phyloP scores from a whole-genome alignment of 2,113 vertebrate species.

The Delphinus delphis region DNA sequence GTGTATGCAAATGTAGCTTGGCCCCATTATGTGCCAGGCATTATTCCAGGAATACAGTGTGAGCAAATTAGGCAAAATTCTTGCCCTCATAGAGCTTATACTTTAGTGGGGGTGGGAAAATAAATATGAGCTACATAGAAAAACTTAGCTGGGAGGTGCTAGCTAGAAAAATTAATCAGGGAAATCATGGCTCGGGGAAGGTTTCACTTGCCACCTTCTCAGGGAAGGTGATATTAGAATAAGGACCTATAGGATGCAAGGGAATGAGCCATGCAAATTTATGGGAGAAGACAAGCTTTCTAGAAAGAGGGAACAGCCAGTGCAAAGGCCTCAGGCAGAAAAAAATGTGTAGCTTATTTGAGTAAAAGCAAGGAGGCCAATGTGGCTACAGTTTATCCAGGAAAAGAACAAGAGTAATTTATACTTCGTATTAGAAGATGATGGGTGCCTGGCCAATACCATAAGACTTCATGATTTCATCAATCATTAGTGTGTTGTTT shows the following conservation, averaged over 20 bases:
- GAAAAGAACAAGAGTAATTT: not conserved
- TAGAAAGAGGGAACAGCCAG: not conserved
- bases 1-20: not conserved
- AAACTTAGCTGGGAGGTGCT: not conserved
- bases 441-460: not conserved
- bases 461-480: not conserved
- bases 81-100: not conserved
- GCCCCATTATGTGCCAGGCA: not conserved
- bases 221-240: not conserved
- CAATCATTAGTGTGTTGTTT: not conserved
- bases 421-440: not conserved
- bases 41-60: not conserved
- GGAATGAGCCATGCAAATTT: not conserved
- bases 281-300: not conserved
- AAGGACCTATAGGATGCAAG: not conserved
- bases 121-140: not conserved
- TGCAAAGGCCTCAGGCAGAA: not conserved
- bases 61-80: not conserved
- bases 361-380: not conserved
- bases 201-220: not conserved
- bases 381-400: not conserved
- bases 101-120: not conserved
- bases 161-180: not conserved
- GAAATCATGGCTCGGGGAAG: not conserved
- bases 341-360: not conserved